Base-by-base conservation (phyloP, 2,797 vertebrate species). In the Epinephelus coioides region DNA sequence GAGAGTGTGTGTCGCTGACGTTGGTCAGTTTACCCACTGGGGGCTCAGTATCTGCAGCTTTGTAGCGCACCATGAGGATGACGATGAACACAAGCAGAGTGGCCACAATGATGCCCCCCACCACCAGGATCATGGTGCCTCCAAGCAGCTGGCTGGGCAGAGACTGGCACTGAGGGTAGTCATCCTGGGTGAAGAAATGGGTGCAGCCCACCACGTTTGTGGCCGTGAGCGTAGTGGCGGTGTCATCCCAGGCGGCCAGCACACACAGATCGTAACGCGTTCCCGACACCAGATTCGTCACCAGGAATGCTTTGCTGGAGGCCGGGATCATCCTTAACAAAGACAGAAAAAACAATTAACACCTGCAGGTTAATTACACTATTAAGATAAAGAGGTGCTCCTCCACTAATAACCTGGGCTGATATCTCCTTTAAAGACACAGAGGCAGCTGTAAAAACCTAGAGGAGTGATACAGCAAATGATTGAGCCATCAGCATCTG, bases 221-320 rank as follows among this genome's bases (percentile, higher is more conserved):
- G 85, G 97, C 98, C 0, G 97, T 99, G 66, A 98, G 96, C 0
- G 97, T 98, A 0, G 97, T 98, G 70, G 97, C 97, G 0, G 97
- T 96, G 94, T 99, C 98, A 5, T 98, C 98, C 97, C 97, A 99
- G 89, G 97, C 97, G 10, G 98, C 98, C 87, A 99, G 91, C 47
- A 99, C 97, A 0, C 98, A 99, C 87, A 99, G 92, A 76, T 99
- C 98, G 0, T 99, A 99, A 75, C 95, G 95, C 0, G 96, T 96
- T 79, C 97, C 97, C 0, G 98, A 97, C 71, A 99, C 97, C 88
- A 99, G 92, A 86, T 98, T 98, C 70, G 96, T 98, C 91, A 99
- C 95, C 79, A 97, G 91, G 90, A 99, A 99, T 54, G 96, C 96
- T 90, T 97, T 97, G 93, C 96, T 98, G 81, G 97, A 96, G 65